Evolutionary conservation across 2,113 vertebrate genomes (phyloP), one percentile per base, ranked within the genome.

Genomic region (Syngnathus typhle): DNA sequence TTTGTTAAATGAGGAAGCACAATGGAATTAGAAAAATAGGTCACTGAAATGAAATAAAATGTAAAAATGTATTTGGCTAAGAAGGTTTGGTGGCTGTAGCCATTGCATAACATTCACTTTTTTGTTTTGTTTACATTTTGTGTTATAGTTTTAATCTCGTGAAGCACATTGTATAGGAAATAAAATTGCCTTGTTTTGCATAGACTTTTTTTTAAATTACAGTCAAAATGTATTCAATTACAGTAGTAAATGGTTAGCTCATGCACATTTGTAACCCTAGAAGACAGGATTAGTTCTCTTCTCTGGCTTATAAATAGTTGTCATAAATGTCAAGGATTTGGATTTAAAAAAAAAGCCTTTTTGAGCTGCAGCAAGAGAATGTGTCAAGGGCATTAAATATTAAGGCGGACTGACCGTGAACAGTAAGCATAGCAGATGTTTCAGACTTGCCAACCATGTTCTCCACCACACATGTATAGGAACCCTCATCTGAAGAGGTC

Each of bases 381-480:
- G 16, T 59, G 32, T 38, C 55, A 58, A 60, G 36, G 5, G 13
- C 12, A 44, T 41, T 6, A 41, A 60, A 60, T 37, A 27, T 12
- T 61, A 61, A 27, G 23, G 19, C 16, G 32, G n/a, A 74, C 77
- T 84, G 88, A 96, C 95, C 95, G 89, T 97, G 95, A n/a, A 98
- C 94, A 27, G 93, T 95, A 64, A 98, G 85, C 49, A 92, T 93
- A 69, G 95, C 95, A 1, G 95, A 94, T 2, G 94, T 93, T 88
- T 98, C 95, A 11, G 95, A 91, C 85, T 95, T 95, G 68, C 95
- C 95, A 67, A 98, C 95, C 94, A 97, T 97, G 84, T 98, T 98
- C 88, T 98, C 95, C 61, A 94, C 95, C 65, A 98, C 92, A 73
- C 95, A 98, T 27, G 94, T 95, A 47, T 96, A 98, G 0, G 95